Base-by-base conservation (phyloP, 2,797 vertebrate genomes). In the Clarias laeviceps region DNA sequence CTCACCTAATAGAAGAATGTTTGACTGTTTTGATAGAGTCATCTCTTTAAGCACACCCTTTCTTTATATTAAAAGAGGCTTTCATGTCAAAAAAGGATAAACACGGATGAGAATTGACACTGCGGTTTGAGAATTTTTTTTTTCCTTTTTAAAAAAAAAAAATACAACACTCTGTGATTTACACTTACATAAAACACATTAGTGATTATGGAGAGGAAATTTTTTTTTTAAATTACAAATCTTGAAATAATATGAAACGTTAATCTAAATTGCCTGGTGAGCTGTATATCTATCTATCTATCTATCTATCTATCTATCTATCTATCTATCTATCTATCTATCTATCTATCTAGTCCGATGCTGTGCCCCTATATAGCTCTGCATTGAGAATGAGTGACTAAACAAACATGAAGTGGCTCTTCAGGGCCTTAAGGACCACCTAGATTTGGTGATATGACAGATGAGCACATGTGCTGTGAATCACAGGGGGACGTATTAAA, bases 391-490 rank as follows among this genome's bases (percentile, higher is more conserved):
- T 83, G 70, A 88, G 89, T 82, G 86, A 84, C 85, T 88, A 89
- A 90, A 89, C 90, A 90, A 90, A 85, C 78, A 88, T 90, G 83
- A 90, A 91, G 90, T 88, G 89, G 80, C 90, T 90, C 89, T 91
- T 88, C 74, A 88, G 85, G 80, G 82, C 56, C 74, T 87, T 62
- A 87, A 92, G 90, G 86, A 86, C 89, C 68, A 82, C 82, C 72
- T 84, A 90, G 89, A 89, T 90, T 84, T 83, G 82, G 68, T 68
- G 86, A 87, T 87, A 86, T 85, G 89, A 89, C 82, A 84, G 84
- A 88, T 73, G 82, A 85, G 85, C 40, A 59, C 61, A 70, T 74
- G 78, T 57, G 57, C 9, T 40, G n/a, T 57, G 82, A 88, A 82
- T 66, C 64, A 61, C 9, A 56, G 6, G 50, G 50, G 68, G 54